Evolutionary conservation across 1,140 invertebrate species (phyloP), one percentile per base, ranked within the genome.

Genomic region (Trachymyrmex septentrionalis): DNA sequence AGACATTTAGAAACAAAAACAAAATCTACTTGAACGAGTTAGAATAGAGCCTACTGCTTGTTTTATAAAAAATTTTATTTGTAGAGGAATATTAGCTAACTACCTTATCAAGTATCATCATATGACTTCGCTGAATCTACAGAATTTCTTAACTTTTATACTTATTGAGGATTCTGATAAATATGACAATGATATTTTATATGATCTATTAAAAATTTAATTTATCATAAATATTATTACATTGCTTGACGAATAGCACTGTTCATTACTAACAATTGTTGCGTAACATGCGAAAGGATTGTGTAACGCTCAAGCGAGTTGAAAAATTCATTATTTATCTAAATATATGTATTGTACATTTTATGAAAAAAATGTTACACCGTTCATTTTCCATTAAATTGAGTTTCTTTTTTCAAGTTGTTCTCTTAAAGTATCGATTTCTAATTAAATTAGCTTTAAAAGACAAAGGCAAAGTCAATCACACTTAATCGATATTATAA

Each of bases 321-420:
- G 27, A 21, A n/a, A 64, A 24, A 27, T 5, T 6, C 12, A 14
- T 64, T 48, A 27, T 80, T 24, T 34, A 38, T 61, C 12, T 80
- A 66, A 44, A 53, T 24, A 0, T 7, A 38, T 38, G 34, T 59
- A 10, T 38, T 38, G 48, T 80, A 67, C n/a, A 66, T 16, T 34
- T 78, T 34, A 48, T 67, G 53, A 66, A 50, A 80, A 80, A n/a
- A 80, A 34, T 7, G 48, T 55, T 7, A 78, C 6, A 64, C 44
- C 44, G 24, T 78, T 64, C 12, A 64, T 27, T 30, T 3, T 50
- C 66, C 38, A 12, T 21, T 19, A 48, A 12, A 27, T 55, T 59
- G 21, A 59, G 10, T 59, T 14, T 24, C 10, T 59, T 63, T 5
- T 63, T 6, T 63, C 14, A 16, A 19, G 38, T 77, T 77, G 44